Conservation (phyloP, 2,797 vertebrate species). For the Uromys caudimaculatus region DNA sequence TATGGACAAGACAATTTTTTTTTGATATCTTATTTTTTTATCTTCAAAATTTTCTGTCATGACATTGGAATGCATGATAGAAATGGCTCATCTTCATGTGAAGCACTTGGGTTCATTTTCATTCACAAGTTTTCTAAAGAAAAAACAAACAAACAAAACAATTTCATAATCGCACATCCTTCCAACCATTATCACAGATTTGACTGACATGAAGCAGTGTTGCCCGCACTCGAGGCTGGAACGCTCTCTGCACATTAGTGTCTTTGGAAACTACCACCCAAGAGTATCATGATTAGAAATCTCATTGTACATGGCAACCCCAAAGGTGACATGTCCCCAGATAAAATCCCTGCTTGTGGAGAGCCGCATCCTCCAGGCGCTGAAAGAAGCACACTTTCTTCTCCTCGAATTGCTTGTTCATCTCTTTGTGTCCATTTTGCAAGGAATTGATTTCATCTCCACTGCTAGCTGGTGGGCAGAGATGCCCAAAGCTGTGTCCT, state of each 20-base stretch:
- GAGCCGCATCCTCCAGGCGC: constrained; percentile 62
- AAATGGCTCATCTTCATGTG: constrained; percentile 98
- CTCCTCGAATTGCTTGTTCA: constrained; percentile 67
- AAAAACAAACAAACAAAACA: constrained; percentile 84
- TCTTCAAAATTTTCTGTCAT: constrained; percentile 95
- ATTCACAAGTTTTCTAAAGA: constrained; percentile 89
- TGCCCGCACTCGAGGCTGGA: constrained; percentile 88
- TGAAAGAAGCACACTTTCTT: constrained; percentile 72
- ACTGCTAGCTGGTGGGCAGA: constrained; percentile 72
- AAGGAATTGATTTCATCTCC: constrained; percentile 72
- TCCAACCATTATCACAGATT: constrained; percentile 90
- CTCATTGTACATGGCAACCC: constrained; percentile 87
- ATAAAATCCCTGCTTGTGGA: constrained; percentile 58
- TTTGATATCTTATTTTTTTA: constrained; percentile 89
- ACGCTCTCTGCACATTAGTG: constrained; percentile 88
- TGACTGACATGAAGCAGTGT: constrained; percentile 89
- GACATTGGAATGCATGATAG: constrained; percentile 98
- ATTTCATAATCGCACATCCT: constrained; percentile 89
- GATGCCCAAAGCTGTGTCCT: constrained; percentile 76
- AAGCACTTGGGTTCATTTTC: constrained; percentile 91
- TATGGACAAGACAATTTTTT: not conserved
- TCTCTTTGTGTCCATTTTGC: constrained; percentile 74
- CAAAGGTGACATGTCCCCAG: constrained; percentile 82
- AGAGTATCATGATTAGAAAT: constrained; percentile 84
- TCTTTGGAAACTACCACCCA: constrained; percentile 87